Conservation (phyloP, 1,140 invertebrate genomes). For the Zeugodacus cucurbitae region DNA sequence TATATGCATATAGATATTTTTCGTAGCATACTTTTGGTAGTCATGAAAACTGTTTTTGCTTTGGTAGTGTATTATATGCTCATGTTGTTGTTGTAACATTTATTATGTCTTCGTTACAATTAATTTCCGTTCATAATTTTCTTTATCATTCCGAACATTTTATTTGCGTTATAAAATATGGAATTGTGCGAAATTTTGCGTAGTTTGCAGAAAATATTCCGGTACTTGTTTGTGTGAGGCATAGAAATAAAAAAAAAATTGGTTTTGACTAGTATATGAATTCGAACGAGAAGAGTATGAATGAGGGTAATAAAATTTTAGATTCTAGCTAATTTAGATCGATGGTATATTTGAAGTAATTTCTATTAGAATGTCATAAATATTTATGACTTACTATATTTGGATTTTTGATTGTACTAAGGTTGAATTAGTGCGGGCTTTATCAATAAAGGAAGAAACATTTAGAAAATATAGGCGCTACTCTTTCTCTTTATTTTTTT, state of each 20-base stretch:
- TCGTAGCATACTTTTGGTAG: neutral
- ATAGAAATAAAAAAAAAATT: neutral
- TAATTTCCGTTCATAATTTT: conserved; percentile 26
- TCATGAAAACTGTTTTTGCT: neutral
- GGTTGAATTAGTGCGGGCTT: too few relatives aligned
- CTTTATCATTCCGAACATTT: neutral
- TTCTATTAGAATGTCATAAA: too few relatives aligned
- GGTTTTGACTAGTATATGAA: neutral
- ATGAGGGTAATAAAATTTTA: neutral
- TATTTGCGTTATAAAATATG: neutral
- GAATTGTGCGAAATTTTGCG: neutral
- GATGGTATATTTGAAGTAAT: neutral
- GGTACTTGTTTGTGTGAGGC: neutral
- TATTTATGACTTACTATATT: too few relatives aligned
- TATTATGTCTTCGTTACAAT: neutral
- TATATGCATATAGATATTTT: neutral
- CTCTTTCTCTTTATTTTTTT: too few relatives aligned
- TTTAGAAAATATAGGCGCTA: too few relatives aligned
- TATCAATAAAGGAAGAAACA: too few relatives aligned
- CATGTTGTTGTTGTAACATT: neutral
- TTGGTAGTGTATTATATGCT: neutral
- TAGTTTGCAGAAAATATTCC: neutral
- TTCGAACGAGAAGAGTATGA: neutral
- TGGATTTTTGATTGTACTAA: too few relatives aligned
- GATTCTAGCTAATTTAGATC: neutral